A percentile compares a stretch with the other conserved stretches of the same genome.
Conservation (phyloP, 2,113 vertebrate genomes). For the Colinus virginianus region DNA sequence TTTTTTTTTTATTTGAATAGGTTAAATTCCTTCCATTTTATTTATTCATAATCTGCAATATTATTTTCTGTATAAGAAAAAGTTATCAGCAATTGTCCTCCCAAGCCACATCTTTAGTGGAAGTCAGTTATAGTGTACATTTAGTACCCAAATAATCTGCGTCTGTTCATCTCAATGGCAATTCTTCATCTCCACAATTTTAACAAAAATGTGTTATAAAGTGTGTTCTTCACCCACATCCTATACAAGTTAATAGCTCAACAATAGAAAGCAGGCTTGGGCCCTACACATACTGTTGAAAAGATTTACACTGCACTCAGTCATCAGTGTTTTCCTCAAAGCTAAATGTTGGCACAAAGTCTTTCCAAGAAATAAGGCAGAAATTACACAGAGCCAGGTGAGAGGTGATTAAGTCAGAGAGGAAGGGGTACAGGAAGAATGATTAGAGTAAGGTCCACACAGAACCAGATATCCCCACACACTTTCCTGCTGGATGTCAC, state of each 20-base stretch:
- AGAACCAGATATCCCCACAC: neutral
- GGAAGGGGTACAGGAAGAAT: neutral
- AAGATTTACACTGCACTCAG: fast-evolving
- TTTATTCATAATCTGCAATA: conserved; percentile 41
- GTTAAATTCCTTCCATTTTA: neutral
- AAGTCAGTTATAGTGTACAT: neutral
- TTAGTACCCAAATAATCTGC: neutral
- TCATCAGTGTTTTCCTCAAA: neutral
- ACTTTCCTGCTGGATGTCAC: neutral
- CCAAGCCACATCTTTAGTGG: neutral
- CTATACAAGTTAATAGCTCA: neutral
- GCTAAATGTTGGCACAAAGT: neutral
- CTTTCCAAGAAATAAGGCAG: neutral
- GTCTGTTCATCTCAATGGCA: neutral
- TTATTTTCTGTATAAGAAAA: conserved; percentile 5
- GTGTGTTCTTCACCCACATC: neutral
- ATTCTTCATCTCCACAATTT: neutral
- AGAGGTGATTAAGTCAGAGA: neutral
- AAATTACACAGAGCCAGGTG: fast-evolving
- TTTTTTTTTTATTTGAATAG: neutral
- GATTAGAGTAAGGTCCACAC: fast-evolving
- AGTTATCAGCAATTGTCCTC: neutral
- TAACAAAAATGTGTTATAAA: neutral
- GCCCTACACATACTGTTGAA: fast-evolving
- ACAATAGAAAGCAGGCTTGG: neutral